Conservation (phyloP, 2,797 vertebrate genomes). For the Gallinago nigripennis region DNA sequence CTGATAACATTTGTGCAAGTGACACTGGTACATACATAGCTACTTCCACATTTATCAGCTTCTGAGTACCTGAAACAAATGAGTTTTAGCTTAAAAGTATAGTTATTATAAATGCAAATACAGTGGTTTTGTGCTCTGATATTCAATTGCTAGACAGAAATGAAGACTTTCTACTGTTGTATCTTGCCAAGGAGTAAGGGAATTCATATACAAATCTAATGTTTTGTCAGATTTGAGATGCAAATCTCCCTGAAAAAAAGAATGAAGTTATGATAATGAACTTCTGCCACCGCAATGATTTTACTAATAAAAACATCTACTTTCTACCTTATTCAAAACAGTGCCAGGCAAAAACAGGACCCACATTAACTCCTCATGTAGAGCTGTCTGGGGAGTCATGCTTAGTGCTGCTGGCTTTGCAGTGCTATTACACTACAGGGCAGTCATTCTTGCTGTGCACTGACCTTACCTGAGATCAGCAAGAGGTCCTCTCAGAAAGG, state of each 20-base stretch:
- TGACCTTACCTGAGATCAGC: background rate
- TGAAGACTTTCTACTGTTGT: background rate
- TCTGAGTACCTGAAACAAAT: background rate
- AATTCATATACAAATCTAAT: background rate
- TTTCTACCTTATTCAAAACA: background rate
- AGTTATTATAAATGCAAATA: background rate
- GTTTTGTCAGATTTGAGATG: background rate
- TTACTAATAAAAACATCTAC: background rate
- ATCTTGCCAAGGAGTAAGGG: background rate
- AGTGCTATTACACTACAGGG: background rate
- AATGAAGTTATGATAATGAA: background rate
- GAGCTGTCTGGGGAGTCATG: background rate
- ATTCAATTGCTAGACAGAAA: background rate
- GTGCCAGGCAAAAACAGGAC: background rate
- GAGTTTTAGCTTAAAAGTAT: background rate
- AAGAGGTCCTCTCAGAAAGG: background rate
- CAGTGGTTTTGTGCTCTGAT: background rate
- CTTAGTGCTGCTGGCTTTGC: background rate
- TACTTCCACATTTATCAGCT: background rate
- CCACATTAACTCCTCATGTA: background rate
- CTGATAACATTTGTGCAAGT: background rate
- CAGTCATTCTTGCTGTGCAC: background rate
- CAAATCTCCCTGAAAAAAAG: accelerated
- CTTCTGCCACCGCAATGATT: background rate
- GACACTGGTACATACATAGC: background rate